Conservation (phyloP, 2,888 invertebrate genomes). For the Hyalella azteca region DNA sequence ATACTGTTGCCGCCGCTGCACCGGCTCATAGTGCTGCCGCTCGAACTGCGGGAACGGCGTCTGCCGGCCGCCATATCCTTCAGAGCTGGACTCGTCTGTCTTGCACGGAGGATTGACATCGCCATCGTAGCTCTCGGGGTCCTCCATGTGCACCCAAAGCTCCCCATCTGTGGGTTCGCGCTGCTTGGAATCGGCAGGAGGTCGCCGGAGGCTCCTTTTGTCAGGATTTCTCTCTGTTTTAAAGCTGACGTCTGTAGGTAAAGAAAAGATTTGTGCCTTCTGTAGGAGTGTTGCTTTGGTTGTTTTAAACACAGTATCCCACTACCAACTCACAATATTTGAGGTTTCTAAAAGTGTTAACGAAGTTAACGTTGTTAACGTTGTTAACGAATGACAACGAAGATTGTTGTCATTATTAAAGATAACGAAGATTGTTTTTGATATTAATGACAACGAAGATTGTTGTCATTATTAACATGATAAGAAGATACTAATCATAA, state of each 20-base stretch:
- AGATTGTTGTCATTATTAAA: too few species aligned
- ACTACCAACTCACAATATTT: too few species aligned
- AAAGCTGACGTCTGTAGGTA: constrained; percentile 12
- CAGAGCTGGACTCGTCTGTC: constrained; percentile 7
- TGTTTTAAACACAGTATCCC: too few species aligned
- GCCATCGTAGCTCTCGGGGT: background rate
- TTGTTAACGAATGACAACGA: too few species aligned
- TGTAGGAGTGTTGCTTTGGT: too few species aligned
- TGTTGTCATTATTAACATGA: too few species aligned
- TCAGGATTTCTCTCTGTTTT: background rate
- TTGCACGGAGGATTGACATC: background rate
- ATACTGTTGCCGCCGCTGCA: background rate
- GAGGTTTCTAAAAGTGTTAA: too few species aligned
- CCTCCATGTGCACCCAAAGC: constrained; percentile 19
- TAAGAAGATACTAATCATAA: too few species aligned
- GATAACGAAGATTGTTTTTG: too few species aligned
- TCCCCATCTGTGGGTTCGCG: background rate
- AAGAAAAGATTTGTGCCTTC: too few species aligned
- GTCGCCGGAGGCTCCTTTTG: background rate
- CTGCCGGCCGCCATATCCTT: background rate
- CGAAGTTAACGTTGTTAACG: too few species aligned
- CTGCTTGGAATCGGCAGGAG: background rate
- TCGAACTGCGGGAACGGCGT: constrained; percentile 8
- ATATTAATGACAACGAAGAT: too few species aligned
- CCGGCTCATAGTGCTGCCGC: constrained; percentile 17